phyloP scores from a whole-genome alignment of 2,888 invertebrate species.

The Embidobia sp. region DNA sequence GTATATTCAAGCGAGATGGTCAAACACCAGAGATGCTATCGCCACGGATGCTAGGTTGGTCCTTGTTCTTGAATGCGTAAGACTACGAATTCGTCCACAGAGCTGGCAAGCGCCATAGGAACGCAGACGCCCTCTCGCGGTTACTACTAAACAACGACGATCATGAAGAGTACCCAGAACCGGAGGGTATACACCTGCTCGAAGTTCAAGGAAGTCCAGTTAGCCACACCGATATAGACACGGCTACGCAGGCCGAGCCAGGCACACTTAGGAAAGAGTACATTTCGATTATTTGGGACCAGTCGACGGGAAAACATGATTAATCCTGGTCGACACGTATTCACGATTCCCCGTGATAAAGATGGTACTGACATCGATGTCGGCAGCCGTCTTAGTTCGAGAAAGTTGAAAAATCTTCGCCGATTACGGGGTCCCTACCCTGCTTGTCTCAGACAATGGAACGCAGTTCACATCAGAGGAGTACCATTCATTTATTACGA shows the following conservation, averaged over 20 bases:
- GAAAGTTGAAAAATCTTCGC: neutral
- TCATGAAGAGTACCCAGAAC: constrained; percentile 2
- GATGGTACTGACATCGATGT: constrained; percentile 11
- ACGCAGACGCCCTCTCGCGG: constrained; percentile 15
- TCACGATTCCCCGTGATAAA: constrained; percentile 19
- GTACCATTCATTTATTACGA: neutral
- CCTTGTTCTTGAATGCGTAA: constrained; percentile 18
- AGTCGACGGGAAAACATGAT: constrained; percentile 2
- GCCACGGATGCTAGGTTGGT: constrained; percentile 26
- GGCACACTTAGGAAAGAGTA: constrained; percentile 20
- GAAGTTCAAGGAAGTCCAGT: constrained; percentile 3
- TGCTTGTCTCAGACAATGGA: constrained; percentile 10
- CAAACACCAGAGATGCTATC: constrained; percentile 24
- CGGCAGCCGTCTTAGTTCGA: neutral
- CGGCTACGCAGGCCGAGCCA: neutral
- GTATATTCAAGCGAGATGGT: constrained; percentile 20
- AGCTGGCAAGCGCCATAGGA: neutral
- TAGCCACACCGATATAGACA: neutral
- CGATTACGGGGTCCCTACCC: neutral
- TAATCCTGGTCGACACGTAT: constrained; percentile 19
- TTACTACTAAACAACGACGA: constrained; percentile 72
- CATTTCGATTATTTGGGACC: constrained; percentile 34
- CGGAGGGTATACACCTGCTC: constrained; percentile 1
- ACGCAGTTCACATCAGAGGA: neutral
- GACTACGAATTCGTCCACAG: constrained; percentile 21